Base-by-base conservation (phyloP, 1,140 invertebrate genomes). In the Ephestia elutella region DNA sequence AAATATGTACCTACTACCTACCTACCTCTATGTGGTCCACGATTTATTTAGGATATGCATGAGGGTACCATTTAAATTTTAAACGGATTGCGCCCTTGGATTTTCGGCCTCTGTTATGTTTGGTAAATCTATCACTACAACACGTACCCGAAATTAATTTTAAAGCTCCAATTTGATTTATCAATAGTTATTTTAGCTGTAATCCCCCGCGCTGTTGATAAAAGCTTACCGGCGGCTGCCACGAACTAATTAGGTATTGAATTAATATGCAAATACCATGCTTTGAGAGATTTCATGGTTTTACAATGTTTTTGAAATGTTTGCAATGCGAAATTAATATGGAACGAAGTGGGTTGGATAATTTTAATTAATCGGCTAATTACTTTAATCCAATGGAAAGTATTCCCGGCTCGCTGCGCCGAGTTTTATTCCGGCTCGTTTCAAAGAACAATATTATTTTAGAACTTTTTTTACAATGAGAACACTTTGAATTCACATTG, bases 1-100 rank as follows among this genome's bases (percentile, higher is more conserved):
- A 88, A 88, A 88, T 88, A 88, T 88, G 83, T 88, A 88, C 80
- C 75, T 80, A 78, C 72, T 86, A 88, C 80, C 75, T 80, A 75
- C 73, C 78, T 80, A 73, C 13, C 38, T 44, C 71, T 73, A 76
- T 78, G 71, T 80, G 65, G 76, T 57, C 50, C 62, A 76, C 82
- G 83, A 88, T 86, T 88, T 88, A 86, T 88, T 88, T 86, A 84
- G 83, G 83, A 82, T 88, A 88, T 88, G 86, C 83, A 86, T 86
- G 86, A 88, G 82, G 86, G 86, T 86, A 78, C 71, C 67, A 82
- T 86, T 88, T 86, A 88, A 88, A 88, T 86, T 88, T 88, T 88
- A 88, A 88, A 86, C 76, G 82, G 82, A 86, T 86, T 86, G 80
- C 70, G 78, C 82, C 82, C 82, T 86, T 86, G 81, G 80, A 82